These are phyloP conservation scores for Cryptoblepharus egeriae DNA, from an alignment of 2,797 vertebrate species.

Conservation along the genomic window DNA sequence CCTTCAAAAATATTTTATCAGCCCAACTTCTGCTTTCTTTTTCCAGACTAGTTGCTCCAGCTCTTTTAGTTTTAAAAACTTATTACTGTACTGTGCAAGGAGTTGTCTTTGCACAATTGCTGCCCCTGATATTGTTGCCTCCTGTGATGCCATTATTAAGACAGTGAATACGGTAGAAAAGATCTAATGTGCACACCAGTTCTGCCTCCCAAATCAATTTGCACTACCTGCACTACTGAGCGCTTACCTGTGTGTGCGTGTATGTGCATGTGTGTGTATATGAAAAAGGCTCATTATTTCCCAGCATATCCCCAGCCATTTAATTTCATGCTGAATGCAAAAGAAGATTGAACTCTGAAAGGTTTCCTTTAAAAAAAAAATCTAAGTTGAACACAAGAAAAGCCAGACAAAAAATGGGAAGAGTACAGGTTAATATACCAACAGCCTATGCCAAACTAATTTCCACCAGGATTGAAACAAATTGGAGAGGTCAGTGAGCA, in stretches of 20 bases:
- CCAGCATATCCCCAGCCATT: background rate
- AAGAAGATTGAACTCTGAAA: conserved; percentile 3
- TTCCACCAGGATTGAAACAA: conserved; percentile 2
- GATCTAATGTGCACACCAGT: background rate
- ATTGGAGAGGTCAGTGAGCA: background rate
- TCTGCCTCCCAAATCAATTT: background rate
- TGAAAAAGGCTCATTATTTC: conserved; percentile 27
- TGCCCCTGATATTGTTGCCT: background rate
- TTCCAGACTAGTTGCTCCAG: conserved; percentile 33
- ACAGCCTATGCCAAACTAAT: background rate
- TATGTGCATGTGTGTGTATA: background rate
- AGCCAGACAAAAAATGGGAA: background rate
- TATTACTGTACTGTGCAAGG: background rate
- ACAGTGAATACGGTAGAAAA: background rate
- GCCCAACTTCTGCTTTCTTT: background rate
- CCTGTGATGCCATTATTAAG: background rate
- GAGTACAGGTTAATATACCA: background rate
- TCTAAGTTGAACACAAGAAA: background rate
- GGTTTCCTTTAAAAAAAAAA: conserved; percentile 1
- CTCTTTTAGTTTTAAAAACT: conserved; percentile 16
- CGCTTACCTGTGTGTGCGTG: background rate
- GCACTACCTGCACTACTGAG: background rate
- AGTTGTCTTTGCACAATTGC: background rate
- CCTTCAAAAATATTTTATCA: background rate
- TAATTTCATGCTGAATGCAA: conserved; percentile 29